Base-by-base conservation (phyloP, 1,140 invertebrate species). In the Drosophila nasuta region DNA sequence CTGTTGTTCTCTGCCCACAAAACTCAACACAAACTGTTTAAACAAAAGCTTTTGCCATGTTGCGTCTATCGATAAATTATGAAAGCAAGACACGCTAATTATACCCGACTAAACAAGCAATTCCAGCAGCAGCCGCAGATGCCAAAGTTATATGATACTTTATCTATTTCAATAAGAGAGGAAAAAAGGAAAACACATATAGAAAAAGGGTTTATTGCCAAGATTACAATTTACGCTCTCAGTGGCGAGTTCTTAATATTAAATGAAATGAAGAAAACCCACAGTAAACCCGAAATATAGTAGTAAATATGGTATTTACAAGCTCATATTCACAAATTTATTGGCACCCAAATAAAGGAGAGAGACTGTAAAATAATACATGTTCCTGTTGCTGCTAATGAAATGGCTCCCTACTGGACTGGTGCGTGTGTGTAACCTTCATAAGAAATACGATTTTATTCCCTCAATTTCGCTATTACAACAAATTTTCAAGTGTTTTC, bases 31-130 rank as follows among this genome's bases (percentile, higher is more conserved):
- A 57, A 57, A 41, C 13, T 57, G 66, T 75, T 75, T 63, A 57
- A 70, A 64, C 43, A 75, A 75, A 70, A 52, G 67, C 67, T 75
- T 75, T 74, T 35, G 56, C 8, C 56, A 10, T 41, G 28, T 28
- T 38, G n/a, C 45, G 8, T 59, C 51, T 70, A 71, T 70, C 67
- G 66, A 75, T 71, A 75, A 75, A 64, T 75, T 64, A 75, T 75
- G 52, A 69, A 51, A 69, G 62, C 17, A 43, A 69, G 58, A 69
- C 20, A 25, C 66, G 52, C 66, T 75, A 75, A 75, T 75, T 70
- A 70, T 57, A 25, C 33, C 51, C 52, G 20, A 30, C 46, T 49
- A 65, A 64, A 65, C 60, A 71, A 56, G 28, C 49, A 5, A 46
- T 45, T 25, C 20, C 30, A 52, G 25, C 49, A 52, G 1, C 49